Percentiles rank a stretch among this genome's conserved stretches.
Evolutionary conservation across 1,140 invertebrate genomes (phyloP).

Genomic region (Drosophila triauraria): DNA sequence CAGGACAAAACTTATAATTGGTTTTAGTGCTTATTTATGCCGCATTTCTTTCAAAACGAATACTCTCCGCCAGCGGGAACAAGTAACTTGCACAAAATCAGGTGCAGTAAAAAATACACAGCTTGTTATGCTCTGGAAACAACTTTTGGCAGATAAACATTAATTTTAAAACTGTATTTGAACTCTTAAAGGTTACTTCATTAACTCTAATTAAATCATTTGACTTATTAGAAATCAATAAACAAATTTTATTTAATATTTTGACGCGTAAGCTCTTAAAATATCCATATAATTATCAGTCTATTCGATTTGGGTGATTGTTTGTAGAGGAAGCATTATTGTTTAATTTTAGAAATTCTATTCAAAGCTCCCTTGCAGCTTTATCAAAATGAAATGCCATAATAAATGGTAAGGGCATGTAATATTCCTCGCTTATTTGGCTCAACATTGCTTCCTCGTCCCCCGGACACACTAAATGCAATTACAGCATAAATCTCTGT

Average conservation of each 20-base stretch:
- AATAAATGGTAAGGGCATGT: conserved; percentile 20
- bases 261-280: too few relatives aligned
- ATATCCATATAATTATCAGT: too few relatives aligned
- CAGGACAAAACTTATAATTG: conserved; percentile 82
- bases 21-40: conserved; percentile 80
- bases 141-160: too few relatives aligned
- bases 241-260: too few relatives aligned
- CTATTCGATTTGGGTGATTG: too few relatives aligned
- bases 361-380: neutral
- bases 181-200: neutral
- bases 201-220: too few relatives aligned
- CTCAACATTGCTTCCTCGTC: conserved; percentile 3
- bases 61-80: conserved; percentile 39
- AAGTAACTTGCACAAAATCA: neutral
- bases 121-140: too few relatives aligned
- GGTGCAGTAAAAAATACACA: too few relatives aligned
- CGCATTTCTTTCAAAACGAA: conserved; percentile 71
- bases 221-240: too few relatives aligned
- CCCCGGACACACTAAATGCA: conserved; percentile 65
- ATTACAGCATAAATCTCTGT: conserved; percentile 81
- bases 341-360: neutral
- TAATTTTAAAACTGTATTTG: neutral
- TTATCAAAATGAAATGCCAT: neutral
- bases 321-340: neutral
- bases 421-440: conserved; percentile 10